Base-by-base conservation (phyloP, 2,888 invertebrate genomes). In the Epistrophe grossulariae region DNA sequence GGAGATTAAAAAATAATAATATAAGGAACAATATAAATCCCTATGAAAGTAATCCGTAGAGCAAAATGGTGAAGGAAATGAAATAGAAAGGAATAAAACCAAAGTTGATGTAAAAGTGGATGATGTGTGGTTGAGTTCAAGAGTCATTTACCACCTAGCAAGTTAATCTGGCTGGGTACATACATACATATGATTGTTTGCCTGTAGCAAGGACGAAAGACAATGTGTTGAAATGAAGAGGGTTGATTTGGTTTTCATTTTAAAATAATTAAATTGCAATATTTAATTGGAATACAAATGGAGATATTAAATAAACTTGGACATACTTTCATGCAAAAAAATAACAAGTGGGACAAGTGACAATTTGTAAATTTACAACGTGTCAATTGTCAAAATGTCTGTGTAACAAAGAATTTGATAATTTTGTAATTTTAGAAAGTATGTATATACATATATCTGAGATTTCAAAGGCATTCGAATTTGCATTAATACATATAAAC, bases 81-180 rank as follows among this genome's bases (percentile, higher is more conserved):
- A 15, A n/a, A n/a, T n/a, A n/a, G 15, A 31, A 9, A 24, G 28
- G 1, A 13, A 28, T 28, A 3, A 28, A 28, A 19, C 19, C 19
- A 52, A 52, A 1, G 13, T 52, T 52, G 19, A 28, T 11, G 28
- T 28, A 19, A 43, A 72, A 72, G 55, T 64, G 45, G 43, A 4
- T 57, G 55, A 13, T 52, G 57, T 45, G 45, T 66, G 64, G 45
- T 31, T 11, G 17, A 48, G 35, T 66, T 24, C n/a, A 31, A 31
- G 28, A 48, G 17, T 45, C 28, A 64, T 64, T 48, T 5, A 66
- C 10, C 31, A 66, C 17, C 9, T 10, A 31, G 5, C 9, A 40
- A n/a, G 28, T 17, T 45, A 7, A 35, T 48, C 19, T 15, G 62
- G 15, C 35, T 31, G 6, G 28, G 10, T 31, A 4, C n/a, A n/a